Percentiles rank a stretch among this genome's conserved stretches.
Evolutionary conservation across 2,888 invertebrate species (phyloP).

Genomic region (Adelognathus sp.): DNA sequence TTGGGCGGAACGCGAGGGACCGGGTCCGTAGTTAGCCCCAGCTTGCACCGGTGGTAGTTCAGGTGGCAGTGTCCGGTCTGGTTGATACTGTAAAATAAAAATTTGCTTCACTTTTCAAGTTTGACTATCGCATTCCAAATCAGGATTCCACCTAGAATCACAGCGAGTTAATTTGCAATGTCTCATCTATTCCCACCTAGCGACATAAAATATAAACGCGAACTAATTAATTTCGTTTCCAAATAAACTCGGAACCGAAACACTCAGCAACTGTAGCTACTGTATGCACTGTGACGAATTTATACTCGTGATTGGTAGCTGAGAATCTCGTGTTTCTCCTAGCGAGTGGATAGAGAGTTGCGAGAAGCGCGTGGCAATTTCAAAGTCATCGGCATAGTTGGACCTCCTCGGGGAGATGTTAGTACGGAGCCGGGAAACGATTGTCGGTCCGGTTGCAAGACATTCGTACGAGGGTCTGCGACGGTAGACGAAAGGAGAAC

Average conservation of each 20-base stretch:
- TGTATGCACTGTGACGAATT: not conserved
- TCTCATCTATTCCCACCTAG: not conserved
- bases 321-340: constrained; percentile 10
- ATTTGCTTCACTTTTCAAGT: too few species aligned
- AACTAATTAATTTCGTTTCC: not conserved
- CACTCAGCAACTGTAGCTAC: not conserved
- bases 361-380: constrained; percentile 59
- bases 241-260: not conserved
- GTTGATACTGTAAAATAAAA: too few species aligned
- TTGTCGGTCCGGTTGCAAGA: constrained; percentile 59
- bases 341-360: constrained; percentile 10
- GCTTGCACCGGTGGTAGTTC: too few species aligned
- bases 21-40: too few species aligned
- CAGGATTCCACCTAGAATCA: too few species aligned
- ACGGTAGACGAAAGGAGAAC: constrained; percentile 34
- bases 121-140: too few species aligned
- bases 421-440: constrained; percentile 57
- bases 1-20: too few species aligned
- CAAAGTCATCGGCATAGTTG: constrained; percentile 73
- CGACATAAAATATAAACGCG: not conserved
- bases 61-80: too few species aligned
- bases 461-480: constrained; percentile 29
- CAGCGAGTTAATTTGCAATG: not conserved
- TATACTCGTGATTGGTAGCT: constrained; percentile 23
- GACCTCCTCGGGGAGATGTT: constrained; percentile 61